Evolutionary conservation across 2,888 invertebrate genomes (phyloP).

Genomic region (Dascillus cervinus): DNA sequence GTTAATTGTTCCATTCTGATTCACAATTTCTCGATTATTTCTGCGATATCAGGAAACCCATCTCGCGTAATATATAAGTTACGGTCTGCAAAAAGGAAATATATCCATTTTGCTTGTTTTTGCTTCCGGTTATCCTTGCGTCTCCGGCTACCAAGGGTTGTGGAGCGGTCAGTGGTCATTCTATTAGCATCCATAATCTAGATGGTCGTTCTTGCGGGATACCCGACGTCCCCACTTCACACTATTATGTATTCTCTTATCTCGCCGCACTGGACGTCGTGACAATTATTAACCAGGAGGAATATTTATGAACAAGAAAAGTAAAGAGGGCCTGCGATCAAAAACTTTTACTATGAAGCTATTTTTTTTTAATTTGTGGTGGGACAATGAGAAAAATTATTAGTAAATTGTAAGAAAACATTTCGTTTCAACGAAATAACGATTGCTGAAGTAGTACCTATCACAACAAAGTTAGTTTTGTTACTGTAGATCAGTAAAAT

Average conservation of each 20-base stretch:
- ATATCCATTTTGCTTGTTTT: slow-evolving; percentile 43
- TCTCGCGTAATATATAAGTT: slow-evolving; percentile 38
- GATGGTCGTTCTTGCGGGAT: slow-evolving; percentile 41
- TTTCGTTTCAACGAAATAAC: too few species aligned
- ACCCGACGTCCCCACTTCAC: slow-evolving; percentile 26
- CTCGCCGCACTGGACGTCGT: slow-evolving; percentile 11
- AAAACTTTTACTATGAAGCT: too few species aligned
- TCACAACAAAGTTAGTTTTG: too few species aligned
- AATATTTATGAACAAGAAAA: slow-evolving; percentile 4
- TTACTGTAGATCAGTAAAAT: too few species aligned
- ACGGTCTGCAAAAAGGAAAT: slow-evolving; percentile 40
- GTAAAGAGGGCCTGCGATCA: background rate
- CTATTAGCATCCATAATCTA: slow-evolving; percentile 46
- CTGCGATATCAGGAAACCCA: slow-evolving; percentile 32
- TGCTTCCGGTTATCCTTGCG: slow-evolving; percentile 35
- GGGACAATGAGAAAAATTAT: too few species aligned
- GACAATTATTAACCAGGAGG: slow-evolving; percentile 13
- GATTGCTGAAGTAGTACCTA: too few species aligned
- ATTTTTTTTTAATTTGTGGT: too few species aligned
- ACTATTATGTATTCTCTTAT: slow-evolving; percentile 20
- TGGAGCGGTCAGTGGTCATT: slow-evolving; percentile 40
- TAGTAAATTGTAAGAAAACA: too few species aligned
- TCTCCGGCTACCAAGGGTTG: slow-evolving; percentile 28
- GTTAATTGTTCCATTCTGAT: slow-evolving; percentile 35
- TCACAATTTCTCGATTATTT: slow-evolving; percentile 35